Evolutionary conservation across 2,797 vertebrate genomes (phyloP).

Genomic region (Nasua narica): DNA sequence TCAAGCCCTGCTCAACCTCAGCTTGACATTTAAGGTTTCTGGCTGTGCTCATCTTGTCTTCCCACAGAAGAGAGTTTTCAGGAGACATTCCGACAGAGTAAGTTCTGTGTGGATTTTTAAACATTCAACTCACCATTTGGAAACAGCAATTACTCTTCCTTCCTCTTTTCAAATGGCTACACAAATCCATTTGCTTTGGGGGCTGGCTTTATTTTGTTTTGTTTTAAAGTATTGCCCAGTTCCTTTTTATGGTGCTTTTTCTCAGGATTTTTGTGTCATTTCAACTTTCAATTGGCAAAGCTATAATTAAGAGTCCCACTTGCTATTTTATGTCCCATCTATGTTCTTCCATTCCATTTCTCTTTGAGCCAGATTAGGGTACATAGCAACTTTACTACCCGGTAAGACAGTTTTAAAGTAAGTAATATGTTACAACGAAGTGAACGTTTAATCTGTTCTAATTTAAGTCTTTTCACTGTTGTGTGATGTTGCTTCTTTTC

Average conservation of each 20-base stretch:
- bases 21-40: slow-evolving; percentile 14
- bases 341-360: slow-evolving; percentile 26
- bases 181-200: background rate
- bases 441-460: slow-evolving; percentile 56
- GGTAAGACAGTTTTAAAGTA: slow-evolving; percentile 2
- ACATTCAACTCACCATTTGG: background rate
- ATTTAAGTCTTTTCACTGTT: slow-evolving; percentile 41
- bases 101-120: background rate
- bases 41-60: background rate
- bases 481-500: slow-evolving; percentile 52
- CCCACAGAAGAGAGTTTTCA: background rate
- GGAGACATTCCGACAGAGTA: background rate
- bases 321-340: background rate
- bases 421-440: slow-evolving; percentile 29
- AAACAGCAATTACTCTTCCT: background rate
- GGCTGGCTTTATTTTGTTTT: background rate
- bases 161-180: slow-evolving; percentile 30
- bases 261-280: slow-evolving; percentile 24
- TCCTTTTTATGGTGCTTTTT: slow-evolving; percentile 26
- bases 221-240: background rate
- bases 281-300: slow-evolving; percentile 38
- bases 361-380: slow-evolving; percentile 18
- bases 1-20: background rate
- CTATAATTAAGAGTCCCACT: slow-evolving; percentile 42
- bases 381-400: background rate